phyloP scores from a whole-genome alignment of 1,140 invertebrate species.

The Helicorthomorpha holstii region DNA sequence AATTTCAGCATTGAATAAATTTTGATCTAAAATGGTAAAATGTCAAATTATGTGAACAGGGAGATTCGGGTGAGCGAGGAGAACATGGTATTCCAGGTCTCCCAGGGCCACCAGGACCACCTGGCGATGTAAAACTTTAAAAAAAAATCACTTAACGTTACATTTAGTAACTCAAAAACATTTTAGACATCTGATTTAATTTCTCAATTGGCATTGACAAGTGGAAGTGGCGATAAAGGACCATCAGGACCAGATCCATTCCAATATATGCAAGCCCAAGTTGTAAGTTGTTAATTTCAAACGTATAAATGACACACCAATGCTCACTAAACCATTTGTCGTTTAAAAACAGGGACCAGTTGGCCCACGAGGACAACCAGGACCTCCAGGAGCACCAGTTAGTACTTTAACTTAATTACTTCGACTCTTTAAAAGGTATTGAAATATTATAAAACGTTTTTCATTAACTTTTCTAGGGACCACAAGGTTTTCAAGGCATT shows the following conservation, averaged over 20 bases:
- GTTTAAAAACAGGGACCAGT: conserved; percentile 33
- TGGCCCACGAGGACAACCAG: conserved; percentile 49
- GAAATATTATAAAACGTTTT: not conserved
- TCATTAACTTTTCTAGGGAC: conserved; percentile 31
- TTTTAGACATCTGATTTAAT: conserved; percentile 34
- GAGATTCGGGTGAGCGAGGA: conserved; percentile 21
- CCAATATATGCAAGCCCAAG: conserved; percentile 55
- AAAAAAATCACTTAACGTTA: too few species aligned
- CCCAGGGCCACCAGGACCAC: conserved; percentile 39
- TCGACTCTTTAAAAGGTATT: not conserved
- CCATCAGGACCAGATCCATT: conserved; percentile 44
- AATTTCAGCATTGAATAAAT: too few species aligned
- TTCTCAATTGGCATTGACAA: conserved; percentile 41
- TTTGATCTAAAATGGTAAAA: too few species aligned
- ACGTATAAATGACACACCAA: not conserved
- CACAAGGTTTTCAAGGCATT: conserved; percentile 51
- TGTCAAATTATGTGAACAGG: conserved; percentile 5
- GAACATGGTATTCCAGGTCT: conserved; percentile 33
- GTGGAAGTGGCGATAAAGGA: conserved; percentile 53
- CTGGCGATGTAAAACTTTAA: conserved; percentile 57
- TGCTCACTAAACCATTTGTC: not conserved
- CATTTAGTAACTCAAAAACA: not conserved
- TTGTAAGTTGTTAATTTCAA: conserved; percentile 17
- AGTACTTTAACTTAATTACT: not conserved
- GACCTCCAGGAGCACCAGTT: conserved; percentile 43